phyloP scores from a whole-genome alignment of 2,113 vertebrate species.

The Chaetops frenatus region DNA sequence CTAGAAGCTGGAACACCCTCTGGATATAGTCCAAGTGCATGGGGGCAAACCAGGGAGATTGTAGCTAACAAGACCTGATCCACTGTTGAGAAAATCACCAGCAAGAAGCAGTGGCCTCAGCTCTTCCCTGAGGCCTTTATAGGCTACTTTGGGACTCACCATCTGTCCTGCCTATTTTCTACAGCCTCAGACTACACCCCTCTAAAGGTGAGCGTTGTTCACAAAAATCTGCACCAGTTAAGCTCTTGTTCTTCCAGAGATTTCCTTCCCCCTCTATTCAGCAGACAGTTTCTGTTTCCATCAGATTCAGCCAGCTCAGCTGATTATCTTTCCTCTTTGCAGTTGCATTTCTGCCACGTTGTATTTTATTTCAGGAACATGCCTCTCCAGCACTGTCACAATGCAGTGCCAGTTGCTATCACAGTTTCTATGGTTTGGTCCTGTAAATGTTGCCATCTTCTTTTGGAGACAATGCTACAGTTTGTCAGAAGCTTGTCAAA shows the following conservation, averaged over 20 bases:
- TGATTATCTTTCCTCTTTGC: not conserved
- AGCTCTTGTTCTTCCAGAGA: not conserved
- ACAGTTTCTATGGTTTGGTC: not conserved
- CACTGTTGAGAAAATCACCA: not conserved
- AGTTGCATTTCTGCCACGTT: not conserved
- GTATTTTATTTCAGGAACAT: not conserved
- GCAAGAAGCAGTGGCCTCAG: not conserved
- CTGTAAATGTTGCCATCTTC: not conserved
- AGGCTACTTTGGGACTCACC: not conserved
- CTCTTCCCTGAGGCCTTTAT: not conserved
- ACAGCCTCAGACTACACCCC: not conserved
- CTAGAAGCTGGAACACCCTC: not conserved
- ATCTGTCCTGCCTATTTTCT: not conserved
- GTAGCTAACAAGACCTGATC: not conserved
- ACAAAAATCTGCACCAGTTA: not conserved
- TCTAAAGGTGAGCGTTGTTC: not conserved
- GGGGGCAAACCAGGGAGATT: not conserved
- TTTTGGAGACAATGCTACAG: not conserved
- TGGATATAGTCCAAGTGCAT: not conserved
- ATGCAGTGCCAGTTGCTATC: not conserved
- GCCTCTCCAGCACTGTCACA: rapidly evolving
- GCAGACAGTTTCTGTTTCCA: not conserved
- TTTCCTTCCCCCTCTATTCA: not conserved
- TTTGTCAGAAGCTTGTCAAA: not conserved
- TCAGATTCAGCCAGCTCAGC: not conserved